Conservation (phyloP, 2,888 invertebrate genomes). For the Amphipoea lucens region DNA sequence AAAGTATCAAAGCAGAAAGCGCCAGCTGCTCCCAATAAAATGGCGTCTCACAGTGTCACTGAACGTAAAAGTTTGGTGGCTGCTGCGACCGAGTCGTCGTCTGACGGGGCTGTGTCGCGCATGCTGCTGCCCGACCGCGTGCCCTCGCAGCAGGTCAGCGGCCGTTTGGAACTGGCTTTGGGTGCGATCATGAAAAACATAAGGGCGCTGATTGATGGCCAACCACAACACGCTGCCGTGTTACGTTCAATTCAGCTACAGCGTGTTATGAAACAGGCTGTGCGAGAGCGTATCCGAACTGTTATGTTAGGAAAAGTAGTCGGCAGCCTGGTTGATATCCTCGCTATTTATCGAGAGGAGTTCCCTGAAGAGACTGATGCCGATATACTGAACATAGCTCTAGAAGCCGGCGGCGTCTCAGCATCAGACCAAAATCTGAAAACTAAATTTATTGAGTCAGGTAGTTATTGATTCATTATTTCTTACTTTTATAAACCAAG, state of each 20-base stretch:
- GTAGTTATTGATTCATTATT: conserved; percentile 69
- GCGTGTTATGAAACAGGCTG: conserved; percentile 77
- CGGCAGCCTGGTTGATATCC: conserved; percentile 68
- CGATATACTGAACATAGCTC: conserved; percentile 74
- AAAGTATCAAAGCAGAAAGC: conserved; percentile 73
- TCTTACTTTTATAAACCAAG: conserved; percentile 14
- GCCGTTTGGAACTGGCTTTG: conserved; percentile 83
- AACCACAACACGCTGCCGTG: conserved; percentile 38
- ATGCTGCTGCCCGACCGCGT: conserved; percentile 70
- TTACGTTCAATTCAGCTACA: conserved; percentile 58
- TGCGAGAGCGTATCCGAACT: conserved; percentile 79
- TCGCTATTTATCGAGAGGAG: conserved; percentile 74
- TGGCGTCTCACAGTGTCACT: conserved; percentile 60
- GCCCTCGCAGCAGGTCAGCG: conserved; percentile 75
- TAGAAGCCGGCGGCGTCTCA: conserved; percentile 62
- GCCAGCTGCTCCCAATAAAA: conserved; percentile 65
- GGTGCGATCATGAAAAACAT: conserved; percentile 80
- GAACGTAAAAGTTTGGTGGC: conserved; percentile 67
- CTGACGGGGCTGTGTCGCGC: conserved; percentile 40
- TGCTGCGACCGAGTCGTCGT: conserved; percentile 47
- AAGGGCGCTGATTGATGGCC: conserved; percentile 59
- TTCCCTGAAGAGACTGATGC: conserved; percentile 75
- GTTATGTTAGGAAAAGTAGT: conserved; percentile 79
- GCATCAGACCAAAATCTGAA: conserved; percentile 18
- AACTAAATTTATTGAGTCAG: conserved; percentile 61